Conservation (phyloP, 2,888 invertebrate species). For the Nymphalis urticae region DNA sequence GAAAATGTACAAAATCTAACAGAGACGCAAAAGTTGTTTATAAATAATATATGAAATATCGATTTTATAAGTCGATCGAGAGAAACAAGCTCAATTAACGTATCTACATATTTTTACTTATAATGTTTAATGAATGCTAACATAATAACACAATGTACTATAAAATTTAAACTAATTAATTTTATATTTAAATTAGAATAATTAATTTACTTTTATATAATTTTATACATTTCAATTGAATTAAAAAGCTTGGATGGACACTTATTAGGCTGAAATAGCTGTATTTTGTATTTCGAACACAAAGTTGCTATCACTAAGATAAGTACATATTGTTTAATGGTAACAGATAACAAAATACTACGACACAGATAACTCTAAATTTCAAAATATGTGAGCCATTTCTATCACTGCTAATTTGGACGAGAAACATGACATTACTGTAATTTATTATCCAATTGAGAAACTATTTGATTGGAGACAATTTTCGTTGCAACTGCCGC, state of each 20-base stretch:
- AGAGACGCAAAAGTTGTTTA: too few species aligned
- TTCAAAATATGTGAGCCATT: constrained; percentile 6
- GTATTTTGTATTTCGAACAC: constrained; percentile 9
- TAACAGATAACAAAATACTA: constrained; percentile 15
- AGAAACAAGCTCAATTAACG: too few species aligned
- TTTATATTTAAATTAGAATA: not conserved
- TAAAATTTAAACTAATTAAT: not conserved
- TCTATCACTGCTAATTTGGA: constrained; percentile 10
- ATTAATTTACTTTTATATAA: not conserved
- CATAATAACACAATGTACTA: not conserved
- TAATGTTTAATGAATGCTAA: not conserved
- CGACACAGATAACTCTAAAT: constrained; percentile 14
- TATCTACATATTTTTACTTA: not conserved
- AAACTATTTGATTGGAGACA: constrained; percentile 92
- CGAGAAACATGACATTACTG: constrained; percentile 35
- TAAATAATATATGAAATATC: too few species aligned
- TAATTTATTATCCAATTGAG: constrained; percentile 69
- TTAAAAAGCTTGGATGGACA: constrained; percentile 23
- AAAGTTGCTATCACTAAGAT: constrained; percentile 27
- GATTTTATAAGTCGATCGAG: too few species aligned
- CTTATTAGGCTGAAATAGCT: constrained; percentile 17
- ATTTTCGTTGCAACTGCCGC: constrained; percentile 94
- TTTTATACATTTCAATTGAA: not conserved
- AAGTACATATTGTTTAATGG: constrained; percentile 21
- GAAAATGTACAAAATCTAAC: too few species aligned